Conservation (phyloP, 2,888 invertebrate species). For the Heliothis peltigera region DNA sequence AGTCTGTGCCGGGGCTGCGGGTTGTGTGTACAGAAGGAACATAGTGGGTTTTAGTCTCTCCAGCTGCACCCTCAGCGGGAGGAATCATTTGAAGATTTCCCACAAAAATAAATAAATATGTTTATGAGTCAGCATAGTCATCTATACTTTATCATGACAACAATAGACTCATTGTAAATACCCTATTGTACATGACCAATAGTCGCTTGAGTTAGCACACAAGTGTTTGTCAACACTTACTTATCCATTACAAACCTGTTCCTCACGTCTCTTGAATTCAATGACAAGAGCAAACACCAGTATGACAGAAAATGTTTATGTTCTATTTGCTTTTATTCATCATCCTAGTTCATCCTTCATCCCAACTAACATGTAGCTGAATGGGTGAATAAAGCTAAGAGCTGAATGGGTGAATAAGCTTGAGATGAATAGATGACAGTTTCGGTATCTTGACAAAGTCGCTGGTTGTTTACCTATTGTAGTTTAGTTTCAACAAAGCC, state of each 20-base stretch:
- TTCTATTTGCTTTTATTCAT: neutral
- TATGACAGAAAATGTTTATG: too few relatives aligned
- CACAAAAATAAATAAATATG: too few relatives aligned
- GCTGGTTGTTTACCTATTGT: too few relatives aligned
- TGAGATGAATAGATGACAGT: too few relatives aligned
- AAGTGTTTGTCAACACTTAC: constrained; percentile 49
- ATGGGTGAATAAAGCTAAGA: neutral
- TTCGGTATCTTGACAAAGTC: too few relatives aligned
- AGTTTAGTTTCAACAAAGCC: too few relatives aligned
- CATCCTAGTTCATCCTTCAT: neutral
- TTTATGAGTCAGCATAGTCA: neutral
- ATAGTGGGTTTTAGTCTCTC: too few relatives aligned
- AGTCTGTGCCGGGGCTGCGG: too few relatives aligned
- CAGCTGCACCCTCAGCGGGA: too few relatives aligned
- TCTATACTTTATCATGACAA: constrained; percentile 8
- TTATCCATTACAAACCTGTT: constrained; percentile 49
- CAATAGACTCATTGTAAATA: constrained; percentile 7
- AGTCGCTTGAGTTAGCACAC: constrained; percentile 29
- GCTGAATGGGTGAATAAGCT: too few relatives aligned
- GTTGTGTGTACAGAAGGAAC: too few relatives aligned
- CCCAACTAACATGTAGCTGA: neutral
- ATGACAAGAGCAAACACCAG: constrained; percentile 9
- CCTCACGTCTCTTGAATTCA: constrained; percentile 19
- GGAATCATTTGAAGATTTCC: too few relatives aligned
- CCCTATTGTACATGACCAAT: constrained; percentile 9